Conservation (phyloP, 2,888 invertebrate species). For the Morinoia aosen region DNA sequence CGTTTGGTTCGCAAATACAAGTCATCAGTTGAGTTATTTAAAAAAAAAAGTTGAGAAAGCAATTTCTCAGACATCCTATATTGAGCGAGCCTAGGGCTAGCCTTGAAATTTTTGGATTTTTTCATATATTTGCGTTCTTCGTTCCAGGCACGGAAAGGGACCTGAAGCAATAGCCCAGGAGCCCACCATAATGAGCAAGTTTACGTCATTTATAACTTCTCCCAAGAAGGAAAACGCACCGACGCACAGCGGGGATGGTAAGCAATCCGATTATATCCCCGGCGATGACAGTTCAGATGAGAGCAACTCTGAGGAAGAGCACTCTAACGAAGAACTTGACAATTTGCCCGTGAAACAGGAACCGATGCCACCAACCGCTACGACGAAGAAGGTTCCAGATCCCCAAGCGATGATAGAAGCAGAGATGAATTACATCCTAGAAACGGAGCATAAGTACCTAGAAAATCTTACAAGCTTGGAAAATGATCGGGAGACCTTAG, state of each 20-base stretch:
- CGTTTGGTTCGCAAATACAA: too few relatives aligned
- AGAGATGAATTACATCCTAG: constrained; percentile 59
- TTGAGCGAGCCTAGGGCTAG: neutral
- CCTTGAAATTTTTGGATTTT: neutral
- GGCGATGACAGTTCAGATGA: neutral
- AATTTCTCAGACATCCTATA: too few relatives aligned
- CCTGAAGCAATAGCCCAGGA: neutral
- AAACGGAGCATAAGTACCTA: constrained; percentile 59
- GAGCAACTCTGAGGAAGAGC: neutral
- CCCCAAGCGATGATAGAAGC: constrained; percentile 56
- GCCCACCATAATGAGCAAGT: neutral
- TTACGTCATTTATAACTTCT: neutral
- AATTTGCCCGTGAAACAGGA: neutral
- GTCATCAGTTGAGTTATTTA: too few relatives aligned
- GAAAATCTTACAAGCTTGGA: constrained; percentile 57
- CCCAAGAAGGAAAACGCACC: neutral
- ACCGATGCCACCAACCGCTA: neutral
- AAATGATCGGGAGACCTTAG: constrained; percentile 55
- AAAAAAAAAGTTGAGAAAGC: too few relatives aligned
- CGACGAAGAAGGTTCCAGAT: neutral
- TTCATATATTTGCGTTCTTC: neutral
- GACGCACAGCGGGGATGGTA: neutral
- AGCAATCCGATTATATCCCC: neutral
- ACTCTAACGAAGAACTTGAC: neutral
- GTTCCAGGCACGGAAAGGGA: neutral